Conservation (phyloP, 2,888 invertebrate genomes). For the Euclidia mi region DNA sequence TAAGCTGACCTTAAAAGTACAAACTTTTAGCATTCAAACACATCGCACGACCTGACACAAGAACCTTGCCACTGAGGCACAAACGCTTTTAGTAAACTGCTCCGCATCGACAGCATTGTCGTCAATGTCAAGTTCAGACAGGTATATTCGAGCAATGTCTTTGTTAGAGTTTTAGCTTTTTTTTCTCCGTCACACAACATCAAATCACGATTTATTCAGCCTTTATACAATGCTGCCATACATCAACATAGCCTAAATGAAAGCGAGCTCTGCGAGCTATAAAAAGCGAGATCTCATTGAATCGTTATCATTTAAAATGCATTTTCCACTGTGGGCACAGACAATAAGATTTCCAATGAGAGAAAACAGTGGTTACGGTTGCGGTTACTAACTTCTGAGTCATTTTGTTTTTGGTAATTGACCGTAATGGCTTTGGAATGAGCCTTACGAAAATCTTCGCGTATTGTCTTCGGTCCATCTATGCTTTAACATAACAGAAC, state of each 20-base stretch:
- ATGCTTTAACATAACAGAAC: neutral
- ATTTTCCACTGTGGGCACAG: conserved; percentile 49
- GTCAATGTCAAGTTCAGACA: too few relatives aligned
- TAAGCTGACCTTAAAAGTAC: too few relatives aligned
- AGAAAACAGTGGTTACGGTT: conserved; percentile 42
- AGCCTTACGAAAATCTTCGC: neutral
- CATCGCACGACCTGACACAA: too few relatives aligned
- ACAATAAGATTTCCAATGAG: conserved; percentile 56
- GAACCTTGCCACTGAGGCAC: too few relatives aligned
- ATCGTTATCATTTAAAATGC: conserved; percentile 39
- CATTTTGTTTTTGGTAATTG: neutral
- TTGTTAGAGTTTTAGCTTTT: too few relatives aligned
- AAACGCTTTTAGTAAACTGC: too few relatives aligned
- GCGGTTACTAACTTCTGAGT: conserved; percentile 3
- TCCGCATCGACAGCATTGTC: too few relatives aligned
- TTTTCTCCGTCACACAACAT: neutral
- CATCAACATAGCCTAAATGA: conserved; percentile 17
- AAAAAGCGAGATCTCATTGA: conserved; percentile 49
- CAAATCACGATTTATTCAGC: neutral
- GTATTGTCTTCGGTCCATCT: neutral
- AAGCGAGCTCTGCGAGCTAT: conserved; percentile 37
- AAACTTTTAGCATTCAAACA: too few relatives aligned
- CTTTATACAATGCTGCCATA: neutral
- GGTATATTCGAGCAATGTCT: too few relatives aligned
- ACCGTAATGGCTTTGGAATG: neutral